Base-by-base conservation (phyloP, 92 coral and sea anemone genomes). In the Scolanthus callimorphus region DNA sequence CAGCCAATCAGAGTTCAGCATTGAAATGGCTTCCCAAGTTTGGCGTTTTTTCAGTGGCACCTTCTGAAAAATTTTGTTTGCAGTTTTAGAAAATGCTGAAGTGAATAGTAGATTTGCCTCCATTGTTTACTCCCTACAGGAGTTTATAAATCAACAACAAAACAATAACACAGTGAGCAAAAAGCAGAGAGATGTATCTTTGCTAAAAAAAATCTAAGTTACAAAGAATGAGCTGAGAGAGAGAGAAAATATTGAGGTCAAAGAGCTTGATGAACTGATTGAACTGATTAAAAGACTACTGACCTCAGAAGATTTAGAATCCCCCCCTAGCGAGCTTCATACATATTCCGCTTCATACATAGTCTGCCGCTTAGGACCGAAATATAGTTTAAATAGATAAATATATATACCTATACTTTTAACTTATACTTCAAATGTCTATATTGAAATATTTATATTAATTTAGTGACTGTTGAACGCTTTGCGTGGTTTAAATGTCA, bases 151-250 rank as follows among this genome's bases (percentile, higher is more conserved):
- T 2, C 59, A 60, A 10, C 69, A 60, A 50, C 37, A 48, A 48
- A 70, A 59, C 53, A 60, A 60, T 13, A 70, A 51, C 61, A 70
- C 78, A 17, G 11, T 34, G 20, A 30, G 52, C 2, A 70, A 70
- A 30, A 71, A 60, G 24, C 39, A 50, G 54, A 53, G 65, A 57
- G 67, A 74, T 56, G 63, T 74, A 9, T 47, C 52, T 56, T 55
- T 55, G 46, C 43, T 74, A 41, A 63, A 49, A 2, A 66, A 64
- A 59, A 54, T 60, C 43, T 44, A 60, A 10, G 49, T 17, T 3
- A 0, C 69, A 51, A 61, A 71, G 41, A 52, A 49, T 29, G 73
- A 63, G 43, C 21, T 1, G 27, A 74, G 73, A 63, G 49, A 21
- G 30, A 15, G 55, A 20, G 60, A 73, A 31, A 57, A 71, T 43